Percentiles rank a stretch among this genome's conserved stretches.
Evolutionary conservation across 2,113 vertebrate genomes (phyloP).

Genomic region (Phyllostomus discolor): DNA sequence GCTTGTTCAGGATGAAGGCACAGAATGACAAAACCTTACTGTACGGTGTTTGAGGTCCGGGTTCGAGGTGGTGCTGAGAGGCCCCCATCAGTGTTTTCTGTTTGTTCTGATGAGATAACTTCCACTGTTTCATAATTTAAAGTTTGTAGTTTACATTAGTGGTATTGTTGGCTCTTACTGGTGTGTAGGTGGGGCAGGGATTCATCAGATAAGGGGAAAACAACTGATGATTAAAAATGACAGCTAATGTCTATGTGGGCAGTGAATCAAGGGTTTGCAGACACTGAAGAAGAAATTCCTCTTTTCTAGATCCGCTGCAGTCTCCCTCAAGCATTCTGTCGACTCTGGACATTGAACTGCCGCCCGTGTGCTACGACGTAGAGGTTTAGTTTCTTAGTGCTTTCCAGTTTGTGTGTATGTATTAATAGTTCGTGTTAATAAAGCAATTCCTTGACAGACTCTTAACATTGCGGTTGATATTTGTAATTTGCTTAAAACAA

Average conservation of each 20-base stretch:
- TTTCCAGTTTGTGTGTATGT: conserved; percentile 1
- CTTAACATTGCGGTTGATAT: background rate
- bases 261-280: background rate
- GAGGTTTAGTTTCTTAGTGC: conserved; percentile 53
- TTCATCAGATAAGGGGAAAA: background rate
- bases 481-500: background rate
- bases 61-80: background rate
- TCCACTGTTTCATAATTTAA: background rate
- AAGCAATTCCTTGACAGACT: conserved; percentile 56
- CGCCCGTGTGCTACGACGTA: conserved; percentile 64
- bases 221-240: background rate
- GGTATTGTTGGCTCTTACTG: background rate
- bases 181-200: background rate
- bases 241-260: background rate
- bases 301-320: conserved; percentile 71
- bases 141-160: background rate
- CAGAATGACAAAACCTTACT: background rate
- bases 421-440: conserved; percentile 69
- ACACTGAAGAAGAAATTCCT: conserved; percentile 37
- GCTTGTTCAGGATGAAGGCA: background rate
- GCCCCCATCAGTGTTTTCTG: background rate
- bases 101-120: background rate
- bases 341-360: conserved; percentile 80
- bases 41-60: background rate
- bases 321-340: conserved; percentile 76